Conservation (phyloP, 2,888 invertebrate genomes). For the Ophion slaviceki region DNA sequence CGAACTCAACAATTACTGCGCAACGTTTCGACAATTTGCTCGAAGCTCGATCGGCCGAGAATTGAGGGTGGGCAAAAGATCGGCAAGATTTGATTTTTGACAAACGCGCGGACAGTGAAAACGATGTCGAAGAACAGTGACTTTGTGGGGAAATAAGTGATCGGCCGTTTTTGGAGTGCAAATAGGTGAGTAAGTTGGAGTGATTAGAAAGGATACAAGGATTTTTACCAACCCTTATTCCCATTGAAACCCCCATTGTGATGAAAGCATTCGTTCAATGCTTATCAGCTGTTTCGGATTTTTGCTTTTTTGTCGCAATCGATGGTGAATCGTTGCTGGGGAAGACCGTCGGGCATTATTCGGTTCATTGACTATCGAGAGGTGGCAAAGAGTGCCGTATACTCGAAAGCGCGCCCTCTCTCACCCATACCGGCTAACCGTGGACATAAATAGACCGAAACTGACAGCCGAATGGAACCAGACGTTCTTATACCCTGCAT, state of each 20-base stretch:
- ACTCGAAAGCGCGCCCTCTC: conserved; percentile 51
- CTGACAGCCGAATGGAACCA: conserved; percentile 80
- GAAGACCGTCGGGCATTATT: not conserved
- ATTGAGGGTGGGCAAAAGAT: not conserved
- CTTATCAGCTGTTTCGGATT: not conserved
- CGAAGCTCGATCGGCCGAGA: not conserved
- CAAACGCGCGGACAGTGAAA: not conserved
- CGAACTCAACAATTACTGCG: not conserved
- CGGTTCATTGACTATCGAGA: conserved; percentile 56
- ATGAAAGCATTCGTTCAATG: no score
- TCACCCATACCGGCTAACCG: conserved; percentile 58
- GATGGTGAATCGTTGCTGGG: not conserved
- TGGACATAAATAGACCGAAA: conserved; percentile 80
- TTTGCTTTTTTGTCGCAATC: not conserved
- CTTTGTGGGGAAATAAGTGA: conserved; percentile 50
- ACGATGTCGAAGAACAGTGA: conserved; percentile 29
- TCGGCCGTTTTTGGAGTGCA: conserved; percentile 23
- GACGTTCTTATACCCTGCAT: conserved; percentile 69
- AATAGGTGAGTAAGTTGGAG: conserved; percentile 49
- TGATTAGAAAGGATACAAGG: not conserved
- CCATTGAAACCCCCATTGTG: not conserved
- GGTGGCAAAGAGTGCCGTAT: conserved; percentile 28
- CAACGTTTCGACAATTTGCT: not conserved
- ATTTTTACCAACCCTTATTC: not conserved
- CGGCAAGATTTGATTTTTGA: not conserved